These are phyloP conservation scores for Arctopsyche grandis DNA, from an alignment of 1,140 invertebrate genomes.

Conservation along the genomic window DNA sequence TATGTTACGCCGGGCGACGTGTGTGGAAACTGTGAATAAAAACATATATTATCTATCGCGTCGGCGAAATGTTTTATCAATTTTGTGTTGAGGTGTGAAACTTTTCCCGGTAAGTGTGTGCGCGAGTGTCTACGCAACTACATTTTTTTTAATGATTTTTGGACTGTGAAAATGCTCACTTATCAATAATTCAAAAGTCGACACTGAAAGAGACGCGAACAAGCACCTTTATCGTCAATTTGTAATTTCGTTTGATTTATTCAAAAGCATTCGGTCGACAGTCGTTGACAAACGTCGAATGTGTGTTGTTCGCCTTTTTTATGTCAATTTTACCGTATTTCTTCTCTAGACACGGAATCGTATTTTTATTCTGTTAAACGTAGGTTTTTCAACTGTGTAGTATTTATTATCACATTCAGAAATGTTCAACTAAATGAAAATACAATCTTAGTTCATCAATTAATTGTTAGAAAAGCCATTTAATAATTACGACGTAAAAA, in stretches of 20 bases:
- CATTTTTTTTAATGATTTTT: not conserved
- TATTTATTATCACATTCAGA: too few species aligned
- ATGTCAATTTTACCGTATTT: constrained; percentile 28
- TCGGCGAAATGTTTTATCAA: constrained; percentile 4
- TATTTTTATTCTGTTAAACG: not conserved
- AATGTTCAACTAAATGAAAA: too few species aligned
- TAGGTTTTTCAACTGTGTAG: not conserved
- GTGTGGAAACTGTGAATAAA: constrained; percentile 15
- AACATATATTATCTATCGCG: not conserved
- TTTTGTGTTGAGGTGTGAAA: not conserved
- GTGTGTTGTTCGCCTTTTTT: constrained; percentile 11
- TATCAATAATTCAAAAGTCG: constrained; percentile 29
- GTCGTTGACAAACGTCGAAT: constrained; percentile 20
- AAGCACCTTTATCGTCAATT: constrained; percentile 12
- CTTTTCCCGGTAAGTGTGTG: too few species aligned
- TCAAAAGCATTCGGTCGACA: not conserved
- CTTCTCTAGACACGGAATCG: not conserved
- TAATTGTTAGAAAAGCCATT: too few species aligned
- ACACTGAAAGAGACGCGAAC: not conserved
- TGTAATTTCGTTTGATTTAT: constrained; percentile 31
- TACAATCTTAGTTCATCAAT: too few species aligned
- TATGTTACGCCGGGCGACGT: not conserved
- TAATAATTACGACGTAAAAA: too few species aligned
- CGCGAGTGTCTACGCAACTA: not conserved
- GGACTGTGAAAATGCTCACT: not conserved